A percentile compares a stretch with the other conserved stretches of the same genome.
phyloP scores from a whole-genome alignment of 2,113 vertebrate species.

The Brachyhypopomus gauderio region DNA sequence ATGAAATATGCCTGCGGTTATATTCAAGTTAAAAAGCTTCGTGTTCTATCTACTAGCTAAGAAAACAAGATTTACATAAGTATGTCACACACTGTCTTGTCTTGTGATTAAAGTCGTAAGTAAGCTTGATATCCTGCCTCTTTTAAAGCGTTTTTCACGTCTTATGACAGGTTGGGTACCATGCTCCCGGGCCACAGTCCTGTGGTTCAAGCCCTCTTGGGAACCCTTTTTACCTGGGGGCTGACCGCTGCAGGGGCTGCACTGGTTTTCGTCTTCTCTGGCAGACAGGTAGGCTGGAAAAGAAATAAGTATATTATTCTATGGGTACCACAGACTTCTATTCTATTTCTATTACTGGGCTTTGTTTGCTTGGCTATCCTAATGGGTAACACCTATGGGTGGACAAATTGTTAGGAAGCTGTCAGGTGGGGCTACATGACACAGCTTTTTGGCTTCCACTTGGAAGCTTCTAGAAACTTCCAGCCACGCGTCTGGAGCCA shows the following conservation, averaged over 20 bases:
- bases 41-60: constrained; percentile 35
- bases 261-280: constrained; percentile 90
- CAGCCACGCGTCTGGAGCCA: no score
- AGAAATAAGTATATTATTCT: no score
- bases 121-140: background rate
- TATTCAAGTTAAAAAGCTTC: background rate
- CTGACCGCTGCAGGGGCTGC: constrained; percentile 89
- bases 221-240: constrained; percentile 91
- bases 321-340: no score
- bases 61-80: constrained; percentile 59
- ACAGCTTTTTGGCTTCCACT: no score
- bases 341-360: no score
- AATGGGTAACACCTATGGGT: no score
- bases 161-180: constrained; percentile 64
- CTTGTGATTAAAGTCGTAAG: background rate
- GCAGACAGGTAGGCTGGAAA: constrained; percentile 78
- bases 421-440: no score
- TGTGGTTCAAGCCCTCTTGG: constrained; percentile 85
- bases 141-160: background rate
- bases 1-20: no score
- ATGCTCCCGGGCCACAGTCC: constrained; percentile 86
- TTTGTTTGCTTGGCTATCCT: no score
- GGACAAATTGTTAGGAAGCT: no score
- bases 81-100: constrained; percentile 11
- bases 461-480: no score